A percentile compares a stretch with the other conserved stretches of the same genome.
Conservation (phyloP, 2,113 vertebrate species). For the Corythoichthys haematopterus region DNA sequence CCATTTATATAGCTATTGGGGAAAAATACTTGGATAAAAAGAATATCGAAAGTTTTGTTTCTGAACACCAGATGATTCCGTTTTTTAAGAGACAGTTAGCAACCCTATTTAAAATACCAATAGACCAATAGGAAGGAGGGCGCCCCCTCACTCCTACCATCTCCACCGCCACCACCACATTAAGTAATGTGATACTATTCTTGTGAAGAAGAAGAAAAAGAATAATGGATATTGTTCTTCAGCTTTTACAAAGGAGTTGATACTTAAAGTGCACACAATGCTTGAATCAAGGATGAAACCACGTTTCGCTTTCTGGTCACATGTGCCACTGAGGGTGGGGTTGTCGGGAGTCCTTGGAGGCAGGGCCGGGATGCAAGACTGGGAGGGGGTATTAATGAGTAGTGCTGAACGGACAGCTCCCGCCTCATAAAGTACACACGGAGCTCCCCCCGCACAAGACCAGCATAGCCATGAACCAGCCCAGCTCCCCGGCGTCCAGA, state of each 20-base stretch:
- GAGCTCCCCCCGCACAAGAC: conserved; percentile 38
- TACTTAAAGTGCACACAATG: not conserved
- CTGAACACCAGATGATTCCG: too few species aligned
- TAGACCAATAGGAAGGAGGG: too few species aligned
- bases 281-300: not conserved
- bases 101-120: too few species aligned
- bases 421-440: conserved; percentile 58
- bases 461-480: conserved; percentile 79
- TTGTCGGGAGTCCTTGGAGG: not conserved
- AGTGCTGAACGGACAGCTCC: conserved; percentile 91
- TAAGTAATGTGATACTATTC: too few species aligned
- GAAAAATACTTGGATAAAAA: too few species aligned
- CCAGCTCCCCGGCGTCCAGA: conserved; percentile 73
- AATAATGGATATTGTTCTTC: not conserved
- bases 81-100: too few species aligned
- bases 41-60: too few species aligned
- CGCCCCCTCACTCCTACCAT: too few species aligned
- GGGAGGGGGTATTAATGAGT: conserved; percentile 47
- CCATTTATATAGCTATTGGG: too few species aligned
- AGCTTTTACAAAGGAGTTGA: not conserved
- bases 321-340: not conserved
- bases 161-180: too few species aligned
- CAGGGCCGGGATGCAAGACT: conserved; percentile 23
- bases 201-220: too few species aligned
- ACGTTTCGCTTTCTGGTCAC: not conserved